Evolutionary conservation across 2,797 vertebrate genomes (phyloP).

Genomic region (Sylvia borin): DNA sequence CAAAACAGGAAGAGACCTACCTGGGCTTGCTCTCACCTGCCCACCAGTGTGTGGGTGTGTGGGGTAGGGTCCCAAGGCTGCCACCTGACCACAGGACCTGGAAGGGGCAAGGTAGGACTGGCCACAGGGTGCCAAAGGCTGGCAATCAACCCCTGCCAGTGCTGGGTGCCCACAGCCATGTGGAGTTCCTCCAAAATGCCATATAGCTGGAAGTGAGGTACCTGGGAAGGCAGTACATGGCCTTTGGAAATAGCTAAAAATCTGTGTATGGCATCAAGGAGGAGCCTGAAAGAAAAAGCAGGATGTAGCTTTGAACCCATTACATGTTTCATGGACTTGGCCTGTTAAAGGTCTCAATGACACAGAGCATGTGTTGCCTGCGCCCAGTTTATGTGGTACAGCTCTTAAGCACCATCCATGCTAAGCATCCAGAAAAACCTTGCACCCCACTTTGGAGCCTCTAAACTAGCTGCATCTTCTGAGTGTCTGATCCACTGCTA

Average conservation of each 20-base stretch:
- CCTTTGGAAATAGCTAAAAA: background rate
- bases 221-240: background rate
- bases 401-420: background rate
- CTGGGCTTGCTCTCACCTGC: background rate
- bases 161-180: rapidly evolving
- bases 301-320: background rate
- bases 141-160: background rate
- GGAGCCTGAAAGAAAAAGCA: background rate
- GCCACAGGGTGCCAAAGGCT: background rate
- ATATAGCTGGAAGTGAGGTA: background rate
- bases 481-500: background rate
- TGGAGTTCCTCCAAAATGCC: background rate
- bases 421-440: background rate
- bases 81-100: background rate
- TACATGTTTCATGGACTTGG: background rate
- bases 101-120: background rate
- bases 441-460: background rate
- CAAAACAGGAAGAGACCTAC: background rate
- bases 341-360: background rate
- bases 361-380: background rate
- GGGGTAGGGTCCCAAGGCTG: background rate
- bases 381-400: background rate
- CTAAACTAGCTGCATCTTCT: background rate
- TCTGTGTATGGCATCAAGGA: background rate
- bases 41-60: background rate